Percentiles rank a stretch among this genome's conserved stretches.
Conservation (phyloP, 1,140 invertebrate species). For the Drosophila subpulchrella region DNA sequence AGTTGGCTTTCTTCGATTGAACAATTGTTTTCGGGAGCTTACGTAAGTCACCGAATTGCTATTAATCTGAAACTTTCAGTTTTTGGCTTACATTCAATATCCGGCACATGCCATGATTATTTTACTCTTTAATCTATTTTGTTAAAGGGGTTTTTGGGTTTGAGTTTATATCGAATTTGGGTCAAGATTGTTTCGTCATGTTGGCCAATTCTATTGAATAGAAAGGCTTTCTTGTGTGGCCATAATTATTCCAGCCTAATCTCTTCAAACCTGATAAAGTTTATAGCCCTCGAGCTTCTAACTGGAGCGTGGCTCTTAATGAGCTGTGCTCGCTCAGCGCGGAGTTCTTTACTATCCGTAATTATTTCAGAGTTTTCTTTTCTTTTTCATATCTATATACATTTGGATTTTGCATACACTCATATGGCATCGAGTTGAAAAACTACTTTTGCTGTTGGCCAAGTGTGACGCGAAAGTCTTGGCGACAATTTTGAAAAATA, state of each 20-base stretch:
- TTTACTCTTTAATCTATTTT: constrained; percentile 25
- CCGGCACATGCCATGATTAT: constrained; percentile 32
- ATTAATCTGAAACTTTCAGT: constrained; percentile 36
- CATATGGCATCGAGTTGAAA: constrained; percentile 17
- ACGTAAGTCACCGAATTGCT: constrained; percentile 16
- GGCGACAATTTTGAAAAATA: constrained; percentile 51
- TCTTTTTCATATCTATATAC: constrained; percentile 5
- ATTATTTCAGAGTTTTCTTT: constrained; percentile 26
- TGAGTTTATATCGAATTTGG: background rate
- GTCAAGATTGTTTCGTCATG: constrained; percentile 4
- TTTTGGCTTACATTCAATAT: constrained; percentile 36
- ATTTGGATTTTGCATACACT: constrained; percentile 35
- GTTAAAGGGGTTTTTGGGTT: background rate
- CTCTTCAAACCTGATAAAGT: constrained; percentile 37
- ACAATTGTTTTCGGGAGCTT: constrained; percentile 26
- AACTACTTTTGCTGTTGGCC: constrained; percentile 44
- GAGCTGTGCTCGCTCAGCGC: constrained; percentile 24
- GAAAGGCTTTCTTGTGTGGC: constrained; percentile 24
- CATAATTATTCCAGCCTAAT: constrained; percentile 46
- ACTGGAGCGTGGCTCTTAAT: constrained; percentile 74
- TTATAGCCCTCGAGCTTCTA: constrained; percentile 47
- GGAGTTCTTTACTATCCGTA: constrained; percentile 27
- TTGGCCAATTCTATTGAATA: constrained; percentile 46
- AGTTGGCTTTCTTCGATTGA: constrained; percentile 44
- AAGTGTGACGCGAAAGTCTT: constrained; percentile 77